Evolutionary conservation across 2,797 vertebrate species (phyloP).

Genomic region (Diplodus puntazzo): DNA sequence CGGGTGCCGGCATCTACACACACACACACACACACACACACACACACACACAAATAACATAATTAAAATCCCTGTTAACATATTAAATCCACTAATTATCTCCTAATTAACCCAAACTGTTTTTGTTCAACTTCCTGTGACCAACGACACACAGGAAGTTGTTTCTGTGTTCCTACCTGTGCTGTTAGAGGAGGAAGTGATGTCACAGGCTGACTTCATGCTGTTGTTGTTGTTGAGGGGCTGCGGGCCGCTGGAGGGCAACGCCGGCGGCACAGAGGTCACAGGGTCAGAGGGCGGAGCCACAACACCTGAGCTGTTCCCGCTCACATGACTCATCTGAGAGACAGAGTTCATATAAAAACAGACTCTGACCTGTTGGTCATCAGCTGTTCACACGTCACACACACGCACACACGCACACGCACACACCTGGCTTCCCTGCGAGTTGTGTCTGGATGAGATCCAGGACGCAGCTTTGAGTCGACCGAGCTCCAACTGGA

Average conservation of each 20-base stretch:
- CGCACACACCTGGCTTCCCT: conserved; percentile 89
- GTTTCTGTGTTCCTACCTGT: conserved; percentile 80
- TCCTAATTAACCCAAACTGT: no score
- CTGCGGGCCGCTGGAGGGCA: conserved; percentile 72
- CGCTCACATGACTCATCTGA: conserved; percentile 85
- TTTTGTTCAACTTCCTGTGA: no score
- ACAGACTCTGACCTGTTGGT: no score
- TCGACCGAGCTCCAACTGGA: conserved; percentile 93
- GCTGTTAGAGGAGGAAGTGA: conserved; percentile 74
- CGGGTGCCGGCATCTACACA: conserved; percentile 84
- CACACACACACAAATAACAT: background rate
- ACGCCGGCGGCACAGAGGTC: conserved; percentile 41
- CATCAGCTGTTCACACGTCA: no score
- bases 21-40: conserved; percentile 54
- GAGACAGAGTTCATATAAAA: background rate
- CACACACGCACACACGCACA: background rate
- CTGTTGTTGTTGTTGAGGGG: conserved; percentile 80
- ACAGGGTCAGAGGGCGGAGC: conserved; percentile 53
- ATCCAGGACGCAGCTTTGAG: conserved; percentile 93
- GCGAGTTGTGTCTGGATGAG: conserved; percentile 86
- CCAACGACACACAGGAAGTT: no score
- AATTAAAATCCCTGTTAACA: no score
- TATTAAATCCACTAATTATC: no score
- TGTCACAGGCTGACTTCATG: conserved; percentile 78
- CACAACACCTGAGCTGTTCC: conserved; percentile 80